Conservation (phyloP, 2,888 invertebrate species). For the Amitus sp. region DNA sequence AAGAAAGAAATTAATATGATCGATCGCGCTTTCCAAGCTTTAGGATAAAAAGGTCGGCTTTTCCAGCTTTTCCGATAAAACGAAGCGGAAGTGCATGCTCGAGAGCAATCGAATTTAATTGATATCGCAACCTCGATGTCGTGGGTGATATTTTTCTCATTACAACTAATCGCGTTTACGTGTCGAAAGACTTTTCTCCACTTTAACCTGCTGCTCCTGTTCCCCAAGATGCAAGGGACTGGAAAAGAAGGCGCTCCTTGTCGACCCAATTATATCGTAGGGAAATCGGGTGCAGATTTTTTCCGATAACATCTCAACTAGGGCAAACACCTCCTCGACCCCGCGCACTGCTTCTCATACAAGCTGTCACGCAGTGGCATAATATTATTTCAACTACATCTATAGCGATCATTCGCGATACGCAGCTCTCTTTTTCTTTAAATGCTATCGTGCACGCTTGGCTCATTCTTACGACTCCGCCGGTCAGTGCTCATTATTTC, state of each 20-base stretch:
- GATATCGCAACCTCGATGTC: conserved; percentile 36
- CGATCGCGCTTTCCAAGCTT: too few relatives aligned
- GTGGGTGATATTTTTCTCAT: conserved; percentile 36
- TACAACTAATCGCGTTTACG: conserved; percentile 34
- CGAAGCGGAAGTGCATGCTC: conserved; percentile 43
- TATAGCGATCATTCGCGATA: conserved; percentile 41
- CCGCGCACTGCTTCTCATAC: conserved; percentile 24
- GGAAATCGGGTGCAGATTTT: conserved; percentile 2
- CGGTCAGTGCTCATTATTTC: not conserved
- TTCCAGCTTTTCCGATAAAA: conserved; percentile 21
- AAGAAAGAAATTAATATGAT: not conserved
- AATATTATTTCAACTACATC: conserved; percentile 42
- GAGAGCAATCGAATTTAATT: conserved; percentile 40
- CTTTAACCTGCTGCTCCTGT: conserved; percentile 34
- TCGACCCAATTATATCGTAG: conserved; percentile 29
- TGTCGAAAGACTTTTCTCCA: conserved; percentile 20
- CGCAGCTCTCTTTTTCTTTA: conserved; percentile 18
- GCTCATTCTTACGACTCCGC: not conserved
- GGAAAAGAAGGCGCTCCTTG: conserved; percentile 17
- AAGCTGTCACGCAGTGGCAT: conserved; percentile 44
- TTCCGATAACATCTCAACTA: conserved; percentile 32
- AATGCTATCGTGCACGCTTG: not conserved
- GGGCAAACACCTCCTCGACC: conserved; percentile 42
- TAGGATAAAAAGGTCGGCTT: conserved; percentile 2
- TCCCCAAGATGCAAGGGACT: not conserved